Base-by-base conservation (phyloP, 2,797 vertebrate species). In the Myotis planiceps region DNA sequence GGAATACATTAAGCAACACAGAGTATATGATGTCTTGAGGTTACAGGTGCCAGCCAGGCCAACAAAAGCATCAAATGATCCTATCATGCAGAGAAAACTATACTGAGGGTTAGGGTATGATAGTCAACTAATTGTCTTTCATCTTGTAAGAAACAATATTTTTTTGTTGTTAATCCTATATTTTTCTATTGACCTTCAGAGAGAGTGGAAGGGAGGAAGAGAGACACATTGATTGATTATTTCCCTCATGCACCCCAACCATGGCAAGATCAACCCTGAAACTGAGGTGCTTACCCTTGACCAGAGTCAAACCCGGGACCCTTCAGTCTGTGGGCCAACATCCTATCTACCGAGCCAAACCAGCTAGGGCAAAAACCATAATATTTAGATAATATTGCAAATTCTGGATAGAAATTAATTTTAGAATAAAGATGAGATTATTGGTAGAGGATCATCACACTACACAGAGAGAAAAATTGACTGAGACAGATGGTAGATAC, bases 1-100 rank as follows among this genome's bases (percentile, higher is more conserved):
- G 92, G 76, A 95, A 96, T 90, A 86, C 69, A 45, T 95, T 88
- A 92, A 83, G 90, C 39, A 66, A 88, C 16, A 92, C 39, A 81
- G 75, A 75, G 5, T 39, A 55, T 80, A n/a, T 71, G 69, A 72
- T 94, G 8, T 55, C 34, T 23, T 29, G 25, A 55, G 32, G 80
- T 49, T 32, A 39, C 68, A 83, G 21, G 88, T 71, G 66, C 9
- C 85, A 93, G 78, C 85, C 45, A 60, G 34, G 34, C 34, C 74
- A 75, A 53, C 5, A 82, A 71, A 90, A 81, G 60, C 72, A 76
- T 15, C 53, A 92, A 90, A 65, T 49, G 29, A 60, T 55, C n/a
- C 4, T 45, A 68, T 47, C 58, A 32, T 42, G 51, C n/a, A 47
- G 1, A 49, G 75, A 68, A 92, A 87, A 81, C 16, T 29, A 60